Evolutionary conservation across 2,113 vertebrate genomes (phyloP).

Genomic region (Mustelus asterias): DNA sequence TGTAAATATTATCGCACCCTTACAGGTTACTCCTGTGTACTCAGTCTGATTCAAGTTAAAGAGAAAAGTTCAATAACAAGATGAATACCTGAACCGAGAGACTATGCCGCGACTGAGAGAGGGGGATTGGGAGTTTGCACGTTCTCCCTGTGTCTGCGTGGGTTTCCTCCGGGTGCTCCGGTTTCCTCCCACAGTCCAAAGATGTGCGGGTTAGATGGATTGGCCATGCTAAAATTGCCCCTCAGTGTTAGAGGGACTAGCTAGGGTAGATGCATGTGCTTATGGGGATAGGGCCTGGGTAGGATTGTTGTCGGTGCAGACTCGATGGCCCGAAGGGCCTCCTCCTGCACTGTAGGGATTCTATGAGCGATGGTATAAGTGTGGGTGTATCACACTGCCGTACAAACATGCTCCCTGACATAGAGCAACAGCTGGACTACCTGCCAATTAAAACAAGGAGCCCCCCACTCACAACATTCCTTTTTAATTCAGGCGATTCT

Average conservation of each 20-base stretch:
- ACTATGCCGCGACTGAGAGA: background rate
- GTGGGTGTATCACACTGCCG: background rate
- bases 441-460: background rate
- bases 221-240: too few relatives aligned
- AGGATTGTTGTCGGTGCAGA: too few relatives aligned
- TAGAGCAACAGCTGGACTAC: background rate
- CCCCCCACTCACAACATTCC: background rate
- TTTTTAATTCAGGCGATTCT: background rate
- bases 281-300: too few relatives aligned
- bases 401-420: background rate
- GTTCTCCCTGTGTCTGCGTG: too few relatives aligned
- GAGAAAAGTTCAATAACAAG: background rate
- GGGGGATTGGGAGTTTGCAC: background rate
- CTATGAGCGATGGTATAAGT: background rate
- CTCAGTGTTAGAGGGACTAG: too few relatives aligned
- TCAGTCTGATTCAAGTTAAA: background rate
- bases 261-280: too few relatives aligned
- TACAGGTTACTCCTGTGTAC: background rate
- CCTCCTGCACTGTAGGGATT: too few relatives aligned
- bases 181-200: too few relatives aligned
- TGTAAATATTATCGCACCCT: conserved; percentile 8
- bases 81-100: background rate
- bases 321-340: too few relatives aligned
- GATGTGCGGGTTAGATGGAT: too few relatives aligned
- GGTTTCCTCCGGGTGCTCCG: too few relatives aligned